Conservation (phyloP, 2,888 invertebrate species). For the Unio delphinus region DNA sequence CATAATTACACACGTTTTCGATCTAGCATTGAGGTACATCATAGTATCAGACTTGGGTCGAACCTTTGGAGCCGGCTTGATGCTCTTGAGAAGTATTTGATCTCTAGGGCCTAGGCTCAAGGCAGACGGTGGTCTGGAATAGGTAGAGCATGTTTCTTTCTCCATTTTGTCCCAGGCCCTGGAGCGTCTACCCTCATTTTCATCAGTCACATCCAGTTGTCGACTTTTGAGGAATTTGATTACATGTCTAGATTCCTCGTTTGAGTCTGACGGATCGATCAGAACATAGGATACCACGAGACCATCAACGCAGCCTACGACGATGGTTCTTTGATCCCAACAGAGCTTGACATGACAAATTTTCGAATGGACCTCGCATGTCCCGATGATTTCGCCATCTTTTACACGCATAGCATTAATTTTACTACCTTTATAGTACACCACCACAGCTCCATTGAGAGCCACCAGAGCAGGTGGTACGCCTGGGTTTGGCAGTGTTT, state of each 20-base stretch:
- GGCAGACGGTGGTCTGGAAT: conserved; percentile 62
- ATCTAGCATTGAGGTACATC: conserved; percentile 47
- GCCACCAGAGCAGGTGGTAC: conserved; percentile 51
- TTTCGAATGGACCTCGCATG: conserved; percentile 61
- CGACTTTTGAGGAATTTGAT: conserved; percentile 35
- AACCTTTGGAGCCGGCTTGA: conserved; percentile 48
- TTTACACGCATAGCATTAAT: conserved; percentile 50
- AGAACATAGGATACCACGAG: conserved; percentile 63
- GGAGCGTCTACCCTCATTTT: conserved; percentile 23
- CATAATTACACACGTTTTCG: conserved; percentile 48
- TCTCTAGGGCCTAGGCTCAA: conserved; percentile 46
- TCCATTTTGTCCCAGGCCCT: conserved; percentile 64
- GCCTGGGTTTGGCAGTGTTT: conserved; percentile 37
- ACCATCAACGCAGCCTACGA: conserved; percentile 68
- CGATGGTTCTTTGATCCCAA: conserved; percentile 62
- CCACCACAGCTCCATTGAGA: conserved; percentile 51
- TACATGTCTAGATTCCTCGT: conserved; percentile 25
- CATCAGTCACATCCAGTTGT: conserved; percentile 9
- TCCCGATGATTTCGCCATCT: conserved; percentile 53
- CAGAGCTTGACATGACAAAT: conserved; percentile 56
- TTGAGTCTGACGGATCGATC: conserved; percentile 50
- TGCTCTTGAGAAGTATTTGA: conserved; percentile 49
- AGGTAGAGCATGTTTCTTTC: conserved; percentile 36
- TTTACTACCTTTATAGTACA: conserved; percentile 49
- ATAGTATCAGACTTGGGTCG: conserved; percentile 59